These are phyloP conservation scores for Eptesicus fuscus DNA, from an alignment of 2,113 vertebrate genomes.

Conservation along the genomic window DNA sequence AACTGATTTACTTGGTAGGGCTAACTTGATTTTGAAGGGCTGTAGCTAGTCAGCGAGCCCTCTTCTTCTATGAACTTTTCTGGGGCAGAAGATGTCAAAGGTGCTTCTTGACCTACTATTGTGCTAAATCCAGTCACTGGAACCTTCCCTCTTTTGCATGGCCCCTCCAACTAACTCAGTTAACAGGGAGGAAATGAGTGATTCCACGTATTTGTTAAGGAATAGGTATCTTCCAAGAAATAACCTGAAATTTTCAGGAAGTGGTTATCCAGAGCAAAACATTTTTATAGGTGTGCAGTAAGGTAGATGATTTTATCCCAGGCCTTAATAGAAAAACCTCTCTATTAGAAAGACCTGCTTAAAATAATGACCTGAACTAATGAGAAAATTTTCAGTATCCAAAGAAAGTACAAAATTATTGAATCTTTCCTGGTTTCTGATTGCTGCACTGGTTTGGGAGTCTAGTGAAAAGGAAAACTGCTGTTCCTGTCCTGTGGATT, in stretches of 20 bases:
- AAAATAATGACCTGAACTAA: background rate
- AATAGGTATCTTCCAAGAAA: background rate
- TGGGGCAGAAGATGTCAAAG: background rate
- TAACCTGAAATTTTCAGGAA: background rate
- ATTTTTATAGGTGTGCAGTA: background rate
- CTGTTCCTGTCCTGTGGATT: background rate
- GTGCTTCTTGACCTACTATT: background rate
- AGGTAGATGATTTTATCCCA: conserved; percentile 23
- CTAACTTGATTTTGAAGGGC: background rate
- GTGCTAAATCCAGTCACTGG: background rate
- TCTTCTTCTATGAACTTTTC: conserved; percentile 31
- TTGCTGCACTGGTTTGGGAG: background rate
- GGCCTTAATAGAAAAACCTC: background rate
- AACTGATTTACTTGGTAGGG: conserved; percentile 38
- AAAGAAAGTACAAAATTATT: background rate
- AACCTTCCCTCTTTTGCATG: background rate
- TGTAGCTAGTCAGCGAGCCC: background rate
- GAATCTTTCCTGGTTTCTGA: background rate
- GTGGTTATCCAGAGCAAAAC: background rate
- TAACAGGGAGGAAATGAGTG: background rate
- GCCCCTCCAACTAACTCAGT: background rate
- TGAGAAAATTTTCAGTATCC: background rate
- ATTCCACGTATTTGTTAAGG: background rate
- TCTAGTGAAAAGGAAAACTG: background rate
- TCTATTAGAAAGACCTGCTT: background rate